Base-by-base conservation (phyloP, 2,113 vertebrate genomes). In the Pao palembangensis region DNA sequence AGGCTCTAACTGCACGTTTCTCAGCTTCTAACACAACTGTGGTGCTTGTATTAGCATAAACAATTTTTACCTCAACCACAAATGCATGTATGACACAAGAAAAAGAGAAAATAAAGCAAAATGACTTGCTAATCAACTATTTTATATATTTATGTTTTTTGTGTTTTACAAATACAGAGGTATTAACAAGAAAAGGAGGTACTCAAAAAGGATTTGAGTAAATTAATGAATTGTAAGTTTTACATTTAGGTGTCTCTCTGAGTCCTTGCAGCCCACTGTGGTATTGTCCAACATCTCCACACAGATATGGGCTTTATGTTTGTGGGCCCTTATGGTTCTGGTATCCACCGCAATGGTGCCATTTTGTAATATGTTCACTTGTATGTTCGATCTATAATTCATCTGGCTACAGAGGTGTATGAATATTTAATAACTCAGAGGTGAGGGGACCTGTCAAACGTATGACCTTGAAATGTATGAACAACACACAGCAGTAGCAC, bases 401-500 rank as follows among this genome's bases (percentile, higher is more conserved):
- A 90, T 85, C 64, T 1, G 15, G 62, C 61, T 77, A 85, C 80
- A 81, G 74, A 79, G 78, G 77, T 74, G 69, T 62, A 86, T 87
- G 53, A 88, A 90, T 87, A 83, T 87, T 89, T 88, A 78, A 88
- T 81, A 80, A 74, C 57, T 79, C 51, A 58, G 64, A 73, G 73
- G 68, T 72, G 61, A 62, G 15, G 73, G 69, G 75, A 71, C 72
- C 81, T 84, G 79, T 90, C 79, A 56, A 82, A 85, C 61, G 67
- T 52, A 41, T 82, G 89, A 91, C 91, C 90, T 92, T 92, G 88
- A 89, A 85, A 86, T 19, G 83, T 91, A 84, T 84, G 81, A 85
- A 83, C 79, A 85, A 87, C 80, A 85, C 71, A 73, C 79, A n/a
- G 75, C 71, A 66, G 70, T 70, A 67, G 86, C 62, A 20, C 77